phyloP scores from a whole-genome alignment of 2,113 vertebrate species.

The Epinephelus fuscoguttatus region DNA sequence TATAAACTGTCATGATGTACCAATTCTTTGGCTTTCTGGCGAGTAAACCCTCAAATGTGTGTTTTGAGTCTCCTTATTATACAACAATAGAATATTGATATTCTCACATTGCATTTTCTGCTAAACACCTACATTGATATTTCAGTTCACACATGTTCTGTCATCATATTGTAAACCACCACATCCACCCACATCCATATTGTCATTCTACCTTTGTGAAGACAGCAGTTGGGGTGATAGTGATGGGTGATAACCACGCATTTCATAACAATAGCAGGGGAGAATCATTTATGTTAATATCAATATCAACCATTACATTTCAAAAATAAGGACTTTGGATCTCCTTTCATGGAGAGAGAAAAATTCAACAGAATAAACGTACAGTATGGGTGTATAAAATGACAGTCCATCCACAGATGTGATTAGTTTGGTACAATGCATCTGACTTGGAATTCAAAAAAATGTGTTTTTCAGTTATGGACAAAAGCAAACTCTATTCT shows the following conservation, averaged over 20 bases:
- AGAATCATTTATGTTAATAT: neutral
- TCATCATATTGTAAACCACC: neutral
- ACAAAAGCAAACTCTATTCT: neutral
- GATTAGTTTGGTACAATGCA: neutral
- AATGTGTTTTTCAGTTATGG: neutral
- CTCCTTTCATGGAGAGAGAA: neutral
- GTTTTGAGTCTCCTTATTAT: no score
- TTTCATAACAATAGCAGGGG: no score
- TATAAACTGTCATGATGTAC: no score
- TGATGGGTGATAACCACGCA: no score
- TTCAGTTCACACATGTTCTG: neutral
- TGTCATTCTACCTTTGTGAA: neutral
- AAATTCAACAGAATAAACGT: neutral
- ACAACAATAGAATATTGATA: constrained; percentile 5
- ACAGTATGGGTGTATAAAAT: neutral
- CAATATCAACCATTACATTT: neutral
- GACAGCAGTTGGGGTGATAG: neutral
- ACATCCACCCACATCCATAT: neutral
- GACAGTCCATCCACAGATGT: neutral
- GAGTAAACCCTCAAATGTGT: no score
- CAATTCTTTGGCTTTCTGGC: no score
- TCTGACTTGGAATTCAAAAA: neutral
- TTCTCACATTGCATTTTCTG: neutral
- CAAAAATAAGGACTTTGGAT: neutral
- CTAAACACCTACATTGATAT: neutral